Base-by-base conservation (phyloP, 2,113 vertebrate species). In the Megaceryle torquata region DNA sequence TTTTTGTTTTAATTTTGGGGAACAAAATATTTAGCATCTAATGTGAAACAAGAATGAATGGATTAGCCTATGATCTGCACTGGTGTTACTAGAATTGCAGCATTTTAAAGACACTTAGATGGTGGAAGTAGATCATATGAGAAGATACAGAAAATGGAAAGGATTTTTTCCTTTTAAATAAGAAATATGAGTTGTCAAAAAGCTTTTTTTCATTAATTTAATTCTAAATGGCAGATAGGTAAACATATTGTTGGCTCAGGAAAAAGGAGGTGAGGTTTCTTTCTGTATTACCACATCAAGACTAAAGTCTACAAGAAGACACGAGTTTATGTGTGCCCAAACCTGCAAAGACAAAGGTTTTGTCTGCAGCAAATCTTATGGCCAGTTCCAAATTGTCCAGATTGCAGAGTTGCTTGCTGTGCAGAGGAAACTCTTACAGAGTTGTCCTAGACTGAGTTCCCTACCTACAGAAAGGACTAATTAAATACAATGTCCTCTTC, bases 231-330 rank as follows among this genome's bases (percentile, higher is more conserved):
- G 82, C 39, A 41, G 39, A 5, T 24, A 46, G 20, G 14, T 15
- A 87, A 88, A 76, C 5, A 43, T 50, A 54, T 7, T 61, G 15
- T 17, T 80, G 26, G 5, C 13, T 50, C 8, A 69, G 43, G 18
- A 13, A 29, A 46, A 71, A 25, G 39, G 9, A 3, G 3, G 13
- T 13, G 8, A 0, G n/a, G 21, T 4, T 0, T 46, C 8, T 67
- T 67, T 28, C 35, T 53, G 1, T 60, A 64, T 79, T 37, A 28
- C 6, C 21, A 61, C 25, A 33, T 51, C 14, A 75, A 57, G 65
- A 72, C 9, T 13, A 35, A 84, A 64, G 44, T 35, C 33, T 69
- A 29, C 48, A 57, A 64, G 46, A 70, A 70, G 24, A 68, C 22
- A 43, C 4, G 44, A 79, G 11, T 56, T 68, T 24, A 13, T 14